Evolutionary conservation across 2,113 vertebrate species (phyloP), one percentile per base, ranked within the genome.

Genomic region (Pardalotus punctatus): DNA sequence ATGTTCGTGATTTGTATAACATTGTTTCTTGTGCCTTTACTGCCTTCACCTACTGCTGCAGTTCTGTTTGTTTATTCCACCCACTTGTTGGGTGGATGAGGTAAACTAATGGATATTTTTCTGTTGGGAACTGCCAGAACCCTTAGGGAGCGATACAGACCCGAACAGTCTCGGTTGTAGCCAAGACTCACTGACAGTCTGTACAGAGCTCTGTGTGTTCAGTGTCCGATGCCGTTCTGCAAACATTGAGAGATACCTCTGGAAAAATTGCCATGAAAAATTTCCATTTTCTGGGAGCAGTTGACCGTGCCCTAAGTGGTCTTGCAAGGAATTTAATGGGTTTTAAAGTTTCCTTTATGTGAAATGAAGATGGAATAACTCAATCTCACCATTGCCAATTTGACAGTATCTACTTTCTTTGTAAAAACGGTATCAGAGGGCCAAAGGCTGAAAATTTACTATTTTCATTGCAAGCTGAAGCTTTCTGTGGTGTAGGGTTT

Each of bases 301-400:
- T 3, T 54, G 35, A 33, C 3, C 0, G 1, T 65, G 47, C 35
- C 5, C 0, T 73, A 29, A 7, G 33, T 10, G 10, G 20, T 28
- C 13, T 73, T 76, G 51, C 20, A 47, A 28, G 40, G 50, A 58
- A 23, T 78, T 86, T 21, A 9, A 27, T 8, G 22, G 25, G 6
- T 1, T 57, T 91, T 56, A 64, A 42, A 36, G 19, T 40, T 80
- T 48, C 16, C 29, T 81, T 60, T 47, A 19, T 42, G 27, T 27
- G 6, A 57, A 72, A 53, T 27, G 18, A 58, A 56, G 35, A 19
- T 9, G 4, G 7, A 74, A 12, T 24, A 71, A 50, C 38, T 69
- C 10, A 10, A 0, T 8, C 18, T 88, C 8, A 5, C 15, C 0
- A 0, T 42, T 85, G 38, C 33, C 3, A 33, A 2, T 61, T 72